Evolutionary conservation across 2,888 invertebrate species (phyloP), one percentile per base, ranked within the genome.

Genomic region (Agrochola macilenta): DNA sequence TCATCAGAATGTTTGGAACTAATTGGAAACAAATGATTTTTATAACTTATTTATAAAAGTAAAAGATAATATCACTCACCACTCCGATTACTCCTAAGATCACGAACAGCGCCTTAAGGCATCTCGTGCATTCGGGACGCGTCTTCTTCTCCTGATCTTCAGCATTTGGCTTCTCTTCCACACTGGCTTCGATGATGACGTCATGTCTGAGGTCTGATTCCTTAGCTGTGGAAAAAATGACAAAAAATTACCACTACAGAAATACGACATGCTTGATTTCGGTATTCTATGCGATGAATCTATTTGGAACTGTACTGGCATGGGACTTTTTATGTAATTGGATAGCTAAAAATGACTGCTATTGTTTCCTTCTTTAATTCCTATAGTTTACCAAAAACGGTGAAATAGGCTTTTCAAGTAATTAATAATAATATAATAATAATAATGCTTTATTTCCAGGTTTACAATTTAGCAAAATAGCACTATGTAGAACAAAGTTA

Each of bases 161-260:
- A 3, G 20, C 46, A 9, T 4, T 35, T 26, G 20, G 0, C 46
- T 78, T 82, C 39, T 60, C 75, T 0, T 80, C 69, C 4, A 8
- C n/a, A 23, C 12, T 20, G 5, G 71, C 39, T n/a, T 84, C 87
- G 20, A 80, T 61, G 35, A 43, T 49, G 30, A 80, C 39, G 30
- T 86, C 83, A 69, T 73, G 35, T 49, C 0, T 64, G 23, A 30
- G 43, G 0, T 79, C 69, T 58, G 84, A 46, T 63, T 74, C 79
- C 74, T 83, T 72, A 87, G 76, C 86, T 90, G 90, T 82, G 86
- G 85, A 66, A 80, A 88, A 83, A 83, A 49, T n/a, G 80, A 46
- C 1, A n/a, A n/a, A n/a, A n/a, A n/a, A 26, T 69, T 58, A n/a
- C n/a, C 17, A n/a, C 3, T 20, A 20, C 35, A n/a, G 2, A 39